phyloP scores from a whole-genome alignment of 2,113 vertebrate genomes.

The Myodes glareolus region DNA sequence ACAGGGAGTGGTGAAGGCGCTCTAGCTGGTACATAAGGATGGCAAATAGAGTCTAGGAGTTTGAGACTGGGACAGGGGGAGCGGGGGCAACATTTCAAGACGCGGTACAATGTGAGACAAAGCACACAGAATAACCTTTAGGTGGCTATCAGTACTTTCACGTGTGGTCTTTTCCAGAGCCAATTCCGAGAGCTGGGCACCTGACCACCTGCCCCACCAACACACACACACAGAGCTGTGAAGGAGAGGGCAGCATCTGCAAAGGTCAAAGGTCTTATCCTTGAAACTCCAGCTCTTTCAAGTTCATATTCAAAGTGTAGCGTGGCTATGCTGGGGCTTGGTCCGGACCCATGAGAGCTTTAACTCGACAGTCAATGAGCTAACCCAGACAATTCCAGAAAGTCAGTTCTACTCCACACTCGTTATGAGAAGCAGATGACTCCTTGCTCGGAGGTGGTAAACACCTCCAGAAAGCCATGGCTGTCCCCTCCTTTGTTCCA shows the following conservation, averaged over 20 bases:
- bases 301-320: not conserved
- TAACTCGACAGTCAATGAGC: not conserved
- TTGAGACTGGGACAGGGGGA: not conserved
- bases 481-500: conserved; percentile 57
- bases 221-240: not conserved
- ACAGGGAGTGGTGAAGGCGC: not conserved
- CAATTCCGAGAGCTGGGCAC: not conserved
- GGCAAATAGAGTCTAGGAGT: not conserved
- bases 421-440: conserved; percentile 63
- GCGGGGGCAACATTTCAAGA: not conserved
- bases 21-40: not conserved
- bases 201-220: not conserved
- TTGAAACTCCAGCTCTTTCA: not conserved
- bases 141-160: not conserved
- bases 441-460: not conserved
- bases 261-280: not conserved
- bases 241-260: too few species aligned
- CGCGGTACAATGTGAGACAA: not conserved
- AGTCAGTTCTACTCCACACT: not conserved
- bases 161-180: not conserved
- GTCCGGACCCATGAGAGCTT: not conserved
- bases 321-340: not conserved
- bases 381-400: not conserved
- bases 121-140: not conserved
- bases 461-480: conserved; percentile 46